Percentiles rank a stretch among this genome's conserved stretches.
phyloP scores from a whole-genome alignment of 2,797 vertebrate species.

The Sus cebifrons region DNA sequence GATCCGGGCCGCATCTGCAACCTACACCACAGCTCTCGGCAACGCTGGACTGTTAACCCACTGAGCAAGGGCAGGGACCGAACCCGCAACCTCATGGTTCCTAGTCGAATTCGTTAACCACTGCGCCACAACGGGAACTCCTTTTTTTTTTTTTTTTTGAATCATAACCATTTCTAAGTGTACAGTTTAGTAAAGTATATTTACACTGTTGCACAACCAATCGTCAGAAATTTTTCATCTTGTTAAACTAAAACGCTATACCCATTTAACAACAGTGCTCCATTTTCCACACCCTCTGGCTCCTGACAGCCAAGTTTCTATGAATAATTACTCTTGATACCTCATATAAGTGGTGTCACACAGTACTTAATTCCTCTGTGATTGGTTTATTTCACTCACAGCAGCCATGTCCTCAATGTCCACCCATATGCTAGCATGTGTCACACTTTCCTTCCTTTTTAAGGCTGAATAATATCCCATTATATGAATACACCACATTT shows the following conservation, averaged over 20 bases:
- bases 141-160: no score
- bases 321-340: not conserved
- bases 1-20: no score
- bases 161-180: not conserved
- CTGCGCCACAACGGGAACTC: no score
- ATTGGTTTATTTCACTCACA: constrained; percentile 55
- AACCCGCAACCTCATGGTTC: no score
- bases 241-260: not conserved
- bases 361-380: not conserved
- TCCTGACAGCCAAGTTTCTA: not conserved
- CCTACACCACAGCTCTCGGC: no score
- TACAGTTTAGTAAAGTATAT: not conserved
- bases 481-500: not conserved
- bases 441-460: constrained; percentile 14
- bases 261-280: not conserved
- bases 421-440: not conserved
- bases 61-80: no score
- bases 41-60: no score
- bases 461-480: not conserved
- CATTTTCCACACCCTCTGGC: not conserved
- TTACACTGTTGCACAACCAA: not conserved
- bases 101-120: no score
- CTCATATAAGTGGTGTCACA: not conserved
- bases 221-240: not conserved
- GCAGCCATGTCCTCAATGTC: not conserved